These are phyloP conservation scores for Cirrhinus molitorella DNA, from an alignment of 2,797 vertebrate species.

Conservation along the genomic window DNA sequence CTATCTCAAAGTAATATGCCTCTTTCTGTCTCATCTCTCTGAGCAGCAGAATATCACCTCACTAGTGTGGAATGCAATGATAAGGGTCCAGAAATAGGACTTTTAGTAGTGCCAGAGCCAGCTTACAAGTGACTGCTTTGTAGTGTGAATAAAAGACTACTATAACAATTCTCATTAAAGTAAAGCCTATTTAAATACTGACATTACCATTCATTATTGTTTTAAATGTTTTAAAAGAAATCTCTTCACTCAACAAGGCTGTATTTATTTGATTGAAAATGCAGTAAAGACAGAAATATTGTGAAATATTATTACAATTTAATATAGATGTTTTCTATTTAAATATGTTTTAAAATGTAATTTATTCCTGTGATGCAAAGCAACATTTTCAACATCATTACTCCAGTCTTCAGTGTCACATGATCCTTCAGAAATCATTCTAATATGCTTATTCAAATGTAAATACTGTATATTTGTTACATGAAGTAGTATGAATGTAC, in stretches of 20 bases:
- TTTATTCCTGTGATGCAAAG: background rate
- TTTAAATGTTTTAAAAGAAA: background rate
- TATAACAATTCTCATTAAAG: background rate
- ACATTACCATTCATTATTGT: background rate
- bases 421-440: background rate
- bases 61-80: conserved; percentile 66
- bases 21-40: conserved; percentile 6
- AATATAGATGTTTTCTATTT: background rate
- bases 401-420: background rate
- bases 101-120: conserved; percentile 44
- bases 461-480: background rate
- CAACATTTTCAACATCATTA: background rate
- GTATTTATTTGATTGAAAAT: background rate
- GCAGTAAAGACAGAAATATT: background rate
- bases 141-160: conserved; percentile 23
- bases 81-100: conserved; percentile 69
- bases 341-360: background rate
- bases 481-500: background rate
- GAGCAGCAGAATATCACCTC: conserved; percentile 52
- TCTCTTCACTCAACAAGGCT: background rate
- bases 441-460: background rate
- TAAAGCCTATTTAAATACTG: background rate
- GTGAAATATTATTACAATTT: background rate
- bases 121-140: background rate
- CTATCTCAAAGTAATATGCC: conserved; percentile 29